Base-by-base conservation (phyloP, 1,140 invertebrate species). In the Drosophila melanica region DNA sequence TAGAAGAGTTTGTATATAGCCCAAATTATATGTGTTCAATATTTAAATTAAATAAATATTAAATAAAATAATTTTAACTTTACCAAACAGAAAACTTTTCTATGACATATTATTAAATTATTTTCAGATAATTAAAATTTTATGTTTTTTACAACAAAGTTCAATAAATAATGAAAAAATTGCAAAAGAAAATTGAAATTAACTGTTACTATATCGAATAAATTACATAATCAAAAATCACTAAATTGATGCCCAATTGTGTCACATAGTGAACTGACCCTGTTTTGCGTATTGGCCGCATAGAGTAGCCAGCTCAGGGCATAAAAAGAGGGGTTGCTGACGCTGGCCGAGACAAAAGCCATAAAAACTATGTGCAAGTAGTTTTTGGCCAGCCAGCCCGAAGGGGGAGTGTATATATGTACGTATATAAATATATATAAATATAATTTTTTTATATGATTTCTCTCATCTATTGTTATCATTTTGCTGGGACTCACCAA, bases 401-500 rank as follows among this genome's bases (percentile, higher is more conserved):
- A 35, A 37, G 11, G 20, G 47, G 14, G 9, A 48, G n/a, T 20
- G 5, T 6, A 27, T 27, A 27, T 45, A 42, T 42, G 11, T 44
- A 44, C n/a, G n/a, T 7, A 54, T 54, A 27, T 12, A 27, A 7
- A 7, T 23, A 23, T 47, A 47, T 23, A 23, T 3, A 3, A 23
- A n/a, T n/a, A n/a, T n/a, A n/a, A n/a, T n/a, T 23, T 23, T 23
- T 23, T 23, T 3, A 23, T 23, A 23, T 23, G 20, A 23, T 47
- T 12, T 23, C 12, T 23, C n/a, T 14, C 27, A 20, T n/a, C n/a
- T n/a, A n/a, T n/a, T n/a, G 42, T 60, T 44, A 18, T n/a, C n/a
- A 16, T 16, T 37, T 60, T 14, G 12, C 37, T 42, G 50, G 47
- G 33, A 93, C 93, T 94, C 86, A 96, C 95, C 95, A 96, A 94